Evolutionary conservation across 2,888 invertebrate genomes (phyloP), one percentile per base, ranked within the genome.

Genomic region (Baronia brevicornis): DNA sequence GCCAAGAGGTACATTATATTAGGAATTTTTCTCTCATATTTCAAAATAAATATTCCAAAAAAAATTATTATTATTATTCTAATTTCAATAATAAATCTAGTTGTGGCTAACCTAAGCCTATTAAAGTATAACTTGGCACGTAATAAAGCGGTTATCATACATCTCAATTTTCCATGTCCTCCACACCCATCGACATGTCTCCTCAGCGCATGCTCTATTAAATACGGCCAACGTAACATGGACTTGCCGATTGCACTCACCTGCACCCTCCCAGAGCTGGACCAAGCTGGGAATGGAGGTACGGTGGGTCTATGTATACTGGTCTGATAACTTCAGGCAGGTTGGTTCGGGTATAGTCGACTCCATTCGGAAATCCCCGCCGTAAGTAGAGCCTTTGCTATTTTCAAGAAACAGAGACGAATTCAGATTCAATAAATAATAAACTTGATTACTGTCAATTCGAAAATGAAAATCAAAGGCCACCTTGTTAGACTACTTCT

Each of bases 241-340:
- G 58, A 32, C 59, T 38, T 47, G 39, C 29, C 41, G 38, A 21
- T 40, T 36, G 28, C 46, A 44, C 33, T 35, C 45, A 41, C 50
- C 44, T 41, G 46, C 44, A 42, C 48, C 50, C 27, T 54, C 46
- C 20, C 26, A 49, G 46, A 47, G 41, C 25, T 34, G 44, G 49
- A 48, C 50, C 50, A 43, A 42, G 35, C 28, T 23, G 33, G 28
- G 11, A 26, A 25, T 42, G 32, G 51, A 38, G 43, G 46, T 28
- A 36, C 22, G 41, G 38, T 15, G 37, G 58, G 33, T 54, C 54
- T 51, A 34, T 25, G 41, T 46, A 56, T 12, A 37, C 33, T 58
- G 55, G 67, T 29, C 26, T 38, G 24, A 38, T 49, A 63, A 67
- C 63, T 66, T 68, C 67, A 69, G 59, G 46, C 59, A 41, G 44